Evolutionary conservation across 2,888 invertebrate species (phyloP), one percentile per base, ranked within the genome.

Genomic region (Noctua janthe): DNA sequence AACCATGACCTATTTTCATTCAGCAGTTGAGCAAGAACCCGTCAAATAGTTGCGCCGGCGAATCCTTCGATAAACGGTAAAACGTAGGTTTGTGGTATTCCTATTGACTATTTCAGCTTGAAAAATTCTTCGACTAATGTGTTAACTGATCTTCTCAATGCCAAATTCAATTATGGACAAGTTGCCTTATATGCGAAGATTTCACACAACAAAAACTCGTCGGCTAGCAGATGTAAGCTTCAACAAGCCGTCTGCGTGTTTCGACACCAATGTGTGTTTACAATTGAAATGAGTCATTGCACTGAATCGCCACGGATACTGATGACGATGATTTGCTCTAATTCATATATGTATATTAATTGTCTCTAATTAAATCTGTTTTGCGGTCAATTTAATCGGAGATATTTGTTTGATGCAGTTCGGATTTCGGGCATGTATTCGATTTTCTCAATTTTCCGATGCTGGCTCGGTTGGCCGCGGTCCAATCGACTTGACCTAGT

Each of bases 401-500:
- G 79, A 75, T 73, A 75, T 77, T 73, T 66, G 66, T 71, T 62
- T 54, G 49, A n/a, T 83, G 87, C 70, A 59, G 29, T 71, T 69
- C 1, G 62, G 20, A 54, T 39, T 74, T 72, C 15, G 49, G 15
- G 8, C 56, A n/a, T 62, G 54, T 62, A 54, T 87, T 71, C n/a
- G 66, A 17, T 80, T 77, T 85, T 82, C n/a, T 80, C 71, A 56
- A 72, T 78, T 78, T 78, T 59, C 29, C 20, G 29, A 67, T 74
- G 74, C 54, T 67, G 47, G 35, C n/a, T 74, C 73, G 74, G 67
- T 89, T 89, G 89, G 89, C 81, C 23, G 15, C 20, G 29, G 78
- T 83, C 89, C 88, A 89, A 86, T 59, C 72, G 54, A 75, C 88
- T 89, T 88, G 88, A 89, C 86, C 88, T 86, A 89, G 76, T 82